Conservation (phyloP, 2,113 vertebrate species). For the Campylomormyrus tamandua region DNA sequence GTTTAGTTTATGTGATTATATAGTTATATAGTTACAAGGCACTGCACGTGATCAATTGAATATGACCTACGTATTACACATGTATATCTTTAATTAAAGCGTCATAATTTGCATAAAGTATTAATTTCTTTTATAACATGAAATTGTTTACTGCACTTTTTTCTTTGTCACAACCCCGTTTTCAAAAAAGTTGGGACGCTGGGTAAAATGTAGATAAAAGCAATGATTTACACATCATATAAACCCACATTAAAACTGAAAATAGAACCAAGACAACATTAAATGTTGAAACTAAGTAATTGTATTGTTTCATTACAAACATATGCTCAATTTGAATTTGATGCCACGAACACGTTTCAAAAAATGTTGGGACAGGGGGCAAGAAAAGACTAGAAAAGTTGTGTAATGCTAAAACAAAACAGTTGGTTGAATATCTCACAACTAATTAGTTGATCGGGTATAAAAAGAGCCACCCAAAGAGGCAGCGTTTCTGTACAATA, state of each 20-base stretch:
- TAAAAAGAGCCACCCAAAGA: background rate
- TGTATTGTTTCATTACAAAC: too few relatives aligned
- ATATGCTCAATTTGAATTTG: too few relatives aligned
- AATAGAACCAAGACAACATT: too few relatives aligned
- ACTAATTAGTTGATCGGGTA: background rate
- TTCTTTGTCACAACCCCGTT: background rate
- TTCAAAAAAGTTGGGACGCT: background rate
- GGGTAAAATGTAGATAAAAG: too few relatives aligned
- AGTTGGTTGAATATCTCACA: background rate
- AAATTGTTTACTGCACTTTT: background rate
- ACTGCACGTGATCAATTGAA: background rate
- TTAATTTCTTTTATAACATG: background rate
- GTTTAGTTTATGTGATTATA: background rate
- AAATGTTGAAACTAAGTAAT: too few relatives aligned
- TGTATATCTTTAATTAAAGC: background rate
- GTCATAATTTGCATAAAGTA: background rate
- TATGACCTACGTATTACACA: background rate
- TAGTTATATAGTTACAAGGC: background rate
- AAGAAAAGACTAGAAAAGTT: background rate
- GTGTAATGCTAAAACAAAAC: background rate
- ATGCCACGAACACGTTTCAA: background rate
- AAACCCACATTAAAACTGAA: too few relatives aligned
- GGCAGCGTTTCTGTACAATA: background rate
- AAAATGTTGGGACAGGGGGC: background rate
- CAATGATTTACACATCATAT: too few relatives aligned